Percentiles rank a stretch among this genome's conserved stretches.
phyloP scores from a whole-genome alignment of 2,888 invertebrate genomes.

The Nomada ferruginata region DNA sequence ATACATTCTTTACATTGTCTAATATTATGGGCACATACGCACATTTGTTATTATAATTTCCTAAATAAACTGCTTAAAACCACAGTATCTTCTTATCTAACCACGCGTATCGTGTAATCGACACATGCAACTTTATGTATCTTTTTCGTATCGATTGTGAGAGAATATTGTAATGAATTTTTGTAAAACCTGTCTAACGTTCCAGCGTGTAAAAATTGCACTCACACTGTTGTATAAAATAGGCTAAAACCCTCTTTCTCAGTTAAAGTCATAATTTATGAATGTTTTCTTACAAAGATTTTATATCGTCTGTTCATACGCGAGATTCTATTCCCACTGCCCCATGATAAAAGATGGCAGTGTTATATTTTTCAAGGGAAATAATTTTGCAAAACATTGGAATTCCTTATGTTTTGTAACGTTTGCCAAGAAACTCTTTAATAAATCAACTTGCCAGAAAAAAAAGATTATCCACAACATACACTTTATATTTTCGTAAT shows the following conservation, averaged over 20 bases:
- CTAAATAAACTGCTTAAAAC: slow-evolving; percentile 74
- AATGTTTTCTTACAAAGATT: too few species aligned
- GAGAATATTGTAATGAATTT: neutral
- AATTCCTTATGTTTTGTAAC: too few species aligned
- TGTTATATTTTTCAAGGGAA: neutral
- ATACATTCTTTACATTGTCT: slow-evolving; percentile 46
- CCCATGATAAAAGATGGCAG: neutral
- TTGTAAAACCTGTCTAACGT: too few species aligned
- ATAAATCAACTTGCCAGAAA: neutral
- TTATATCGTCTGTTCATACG: too few species aligned
- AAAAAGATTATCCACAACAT: neutral
- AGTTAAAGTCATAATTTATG: too few species aligned
- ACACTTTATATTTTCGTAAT: neutral
- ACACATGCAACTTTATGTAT: neutral
- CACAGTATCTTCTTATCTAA: slow-evolving; percentile 20
- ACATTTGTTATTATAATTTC: slow-evolving; percentile 72
- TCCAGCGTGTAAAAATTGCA: neutral
- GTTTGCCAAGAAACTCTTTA: neutral
- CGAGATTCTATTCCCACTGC: too few species aligned
- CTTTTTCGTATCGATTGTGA: neutral
- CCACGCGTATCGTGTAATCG: neutral
- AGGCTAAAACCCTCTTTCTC: too few species aligned
- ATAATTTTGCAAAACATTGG: too few species aligned
- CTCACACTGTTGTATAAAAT: neutral
- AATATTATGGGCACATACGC: slow-evolving; percentile 46